A percentile compares a stretch with the other conserved stretches of the same genome.
phyloP scores from a whole-genome alignment of 2,797 vertebrate genomes.

The Manis crassicaudata region DNA sequence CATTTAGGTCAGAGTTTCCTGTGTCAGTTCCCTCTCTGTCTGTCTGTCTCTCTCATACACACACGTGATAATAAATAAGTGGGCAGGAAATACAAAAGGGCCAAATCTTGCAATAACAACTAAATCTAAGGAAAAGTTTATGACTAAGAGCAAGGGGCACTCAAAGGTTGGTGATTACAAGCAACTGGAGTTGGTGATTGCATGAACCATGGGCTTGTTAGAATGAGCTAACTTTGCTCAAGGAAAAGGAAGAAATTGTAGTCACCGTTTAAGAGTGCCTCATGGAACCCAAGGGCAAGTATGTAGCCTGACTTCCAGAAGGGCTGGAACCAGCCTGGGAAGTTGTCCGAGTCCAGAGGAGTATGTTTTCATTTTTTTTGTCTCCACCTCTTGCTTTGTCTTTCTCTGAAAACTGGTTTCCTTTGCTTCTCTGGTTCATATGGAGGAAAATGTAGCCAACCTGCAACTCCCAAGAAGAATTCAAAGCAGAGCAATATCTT shows the following conservation, averaged over 20 bases:
- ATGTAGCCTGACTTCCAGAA: neutral
- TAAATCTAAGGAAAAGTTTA: neutral
- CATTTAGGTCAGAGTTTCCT: neutral
- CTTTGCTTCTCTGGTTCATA: neutral
- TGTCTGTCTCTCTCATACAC: neutral
- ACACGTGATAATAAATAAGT: neutral
- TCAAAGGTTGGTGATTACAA: neutral
- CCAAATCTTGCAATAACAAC: neutral
- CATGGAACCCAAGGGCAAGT: neutral
- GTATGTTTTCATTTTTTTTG: neutral
- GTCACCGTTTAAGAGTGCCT: neutral
- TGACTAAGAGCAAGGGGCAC: neutral
- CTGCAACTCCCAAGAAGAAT: neutral
- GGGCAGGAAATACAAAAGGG: neutral
- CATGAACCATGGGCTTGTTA: neutral
- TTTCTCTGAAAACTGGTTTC: neutral
- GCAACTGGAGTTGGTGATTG: neutral
- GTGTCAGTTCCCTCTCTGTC: neutral
- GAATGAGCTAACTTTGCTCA: neutral
- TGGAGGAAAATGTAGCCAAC: neutral
- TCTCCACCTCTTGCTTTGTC: neutral
- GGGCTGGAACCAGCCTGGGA: neutral
- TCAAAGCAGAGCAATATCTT: neutral
- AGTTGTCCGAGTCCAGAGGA: neutral
- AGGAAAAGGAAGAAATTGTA: neutral